These are phyloP conservation scores for Melanotaenia duboulayi DNA, from an alignment of 2,113 vertebrate species.

Conservation along the genomic window DNA sequence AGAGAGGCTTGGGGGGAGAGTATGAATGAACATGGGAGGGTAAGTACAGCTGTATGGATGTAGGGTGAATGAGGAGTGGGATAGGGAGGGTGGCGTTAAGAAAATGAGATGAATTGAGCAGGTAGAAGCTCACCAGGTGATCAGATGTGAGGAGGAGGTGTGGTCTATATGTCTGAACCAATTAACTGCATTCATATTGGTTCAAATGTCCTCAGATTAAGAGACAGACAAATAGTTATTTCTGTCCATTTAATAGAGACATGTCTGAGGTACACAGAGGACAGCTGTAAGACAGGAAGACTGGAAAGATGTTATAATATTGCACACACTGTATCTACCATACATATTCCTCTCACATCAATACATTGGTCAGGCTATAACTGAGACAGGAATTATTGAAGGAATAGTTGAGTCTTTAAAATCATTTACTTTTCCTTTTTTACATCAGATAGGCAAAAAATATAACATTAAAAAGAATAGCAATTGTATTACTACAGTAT, in stretches of 20 bases:
- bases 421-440: constrained; percentile 45
- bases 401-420: constrained; percentile 23
- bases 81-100: no score
- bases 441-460: constrained; percentile 37
- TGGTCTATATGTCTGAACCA: no score
- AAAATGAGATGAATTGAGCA: no score
- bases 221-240: constrained; percentile 12
- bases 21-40: no score
- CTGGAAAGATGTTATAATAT: constrained; percentile 36
- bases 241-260: constrained; percentile 73
- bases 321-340: constrained; percentile 39
- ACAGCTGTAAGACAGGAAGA: constrained; percentile 41
- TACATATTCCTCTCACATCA: constrained; percentile 36
- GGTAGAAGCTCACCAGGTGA: no score
- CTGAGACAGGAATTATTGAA: constrained; percentile 43
- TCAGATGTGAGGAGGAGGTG: no score
- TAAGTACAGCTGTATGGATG: no score
- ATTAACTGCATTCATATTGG: no score
- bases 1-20: no score
- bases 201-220: background rate
- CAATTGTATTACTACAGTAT: constrained; percentile 71
- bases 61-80: no score
- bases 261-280: constrained; percentile 50
- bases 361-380: constrained; percentile 35
- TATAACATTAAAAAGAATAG: constrained; percentile 30